Evolutionary conservation across 64 coral and sea anemone genomes (phyloP), one percentile per base, ranked within the genome.

Genomic region (Montipora efflorescens): DNA sequence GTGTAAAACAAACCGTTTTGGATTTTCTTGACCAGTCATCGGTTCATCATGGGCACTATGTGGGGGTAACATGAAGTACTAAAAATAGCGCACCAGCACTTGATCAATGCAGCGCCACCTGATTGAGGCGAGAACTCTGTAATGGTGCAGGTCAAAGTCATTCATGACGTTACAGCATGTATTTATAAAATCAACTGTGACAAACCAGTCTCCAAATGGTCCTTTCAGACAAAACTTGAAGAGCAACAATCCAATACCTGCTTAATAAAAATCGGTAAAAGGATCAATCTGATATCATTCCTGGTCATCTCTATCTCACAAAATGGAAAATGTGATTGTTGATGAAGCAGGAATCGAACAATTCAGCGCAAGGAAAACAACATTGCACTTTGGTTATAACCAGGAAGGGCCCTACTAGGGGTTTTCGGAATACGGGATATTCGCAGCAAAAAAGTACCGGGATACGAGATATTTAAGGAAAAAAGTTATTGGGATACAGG

Each of bases 1-100:
- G 79, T 82, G 79, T 82, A 62, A 82, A 82, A 82, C 79, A 82
- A 82, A 82, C 79, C 79, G n/a, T 82, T 82, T 82, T 79, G 53
- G 15, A 79, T 80, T 80, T 80, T 79, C 78, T 80, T 80, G 79
- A 82, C 52, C 79, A 82, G 53, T 61, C 79, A 82, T 82, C 79
- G 79, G 79, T 62, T 82, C 52, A 62, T 82, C 79, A 82, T 82
- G 52, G 79, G 19, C 52, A 82, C 79, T 81, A 81, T 81, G 78
- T 80, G 51, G 51, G 78, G 78, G 78, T 80, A 80, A 74, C 71
- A 74, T 74, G 22, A 74, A 74, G n/a, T 74, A 25, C 71, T 74
- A 74, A 80, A 80, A 80, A 80, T 59, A 80, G 48, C 78, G 52
- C 49, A 51, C 78, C 49, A 80, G 49, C 51, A 80, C 76, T 79